A percentile compares a stretch with the other conserved stretches of the same genome.
phyloP scores from a whole-genome alignment of 2,888 invertebrate species.

The Caenorhabditis imperialis region DNA sequence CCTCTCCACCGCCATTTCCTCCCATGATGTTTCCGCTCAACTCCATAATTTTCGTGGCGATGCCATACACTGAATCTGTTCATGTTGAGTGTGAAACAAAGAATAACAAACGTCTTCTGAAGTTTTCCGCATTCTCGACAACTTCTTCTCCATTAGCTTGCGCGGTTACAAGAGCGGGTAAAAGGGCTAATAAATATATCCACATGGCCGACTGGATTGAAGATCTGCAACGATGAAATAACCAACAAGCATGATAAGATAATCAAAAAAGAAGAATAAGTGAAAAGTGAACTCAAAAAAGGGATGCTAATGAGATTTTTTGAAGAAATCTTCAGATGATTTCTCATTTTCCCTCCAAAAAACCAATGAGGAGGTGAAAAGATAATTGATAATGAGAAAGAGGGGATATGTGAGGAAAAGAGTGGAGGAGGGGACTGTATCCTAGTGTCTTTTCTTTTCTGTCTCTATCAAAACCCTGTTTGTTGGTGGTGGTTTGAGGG shows the following conservation, averaged over 20 bases:
- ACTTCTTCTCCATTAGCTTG: slow-evolving; percentile 44
- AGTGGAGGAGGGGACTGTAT: slow-evolving; percentile 24
- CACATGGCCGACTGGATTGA: slow-evolving; percentile 36
- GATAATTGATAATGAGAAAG: slow-evolving; percentile 53
- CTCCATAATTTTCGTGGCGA: slow-evolving; percentile 63
- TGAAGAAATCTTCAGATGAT: background rate
- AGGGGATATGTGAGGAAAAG: slow-evolving; percentile 39
- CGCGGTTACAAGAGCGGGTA: slow-evolving; percentile 28
- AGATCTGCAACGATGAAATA: slow-evolving; percentile 18
- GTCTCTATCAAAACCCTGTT: slow-evolving; percentile 59
- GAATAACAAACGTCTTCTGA: slow-evolving; percentile 30
- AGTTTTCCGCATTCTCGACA: slow-evolving; percentile 46
- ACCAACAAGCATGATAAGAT: too few species aligned
- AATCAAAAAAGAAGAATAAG: slow-evolving; percentile 4
- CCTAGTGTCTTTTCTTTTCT: slow-evolving; percentile 20
- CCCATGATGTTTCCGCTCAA: slow-evolving; percentile 61
- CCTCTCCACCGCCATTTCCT: slow-evolving; percentile 45
- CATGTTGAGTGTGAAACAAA: background rate
- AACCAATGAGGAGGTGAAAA: slow-evolving; percentile 16
- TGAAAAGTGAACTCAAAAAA: slow-evolving; percentile 1
- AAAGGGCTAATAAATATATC: slow-evolving; percentile 40
- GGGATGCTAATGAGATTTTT: too few species aligned
- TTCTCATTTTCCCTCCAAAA: background rate
- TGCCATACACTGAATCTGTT: slow-evolving; percentile 56
- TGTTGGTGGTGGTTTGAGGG: slow-evolving; percentile 43